Conservation (phyloP, 1,140 invertebrate genomes). For the Solenopsis fugax region DNA sequence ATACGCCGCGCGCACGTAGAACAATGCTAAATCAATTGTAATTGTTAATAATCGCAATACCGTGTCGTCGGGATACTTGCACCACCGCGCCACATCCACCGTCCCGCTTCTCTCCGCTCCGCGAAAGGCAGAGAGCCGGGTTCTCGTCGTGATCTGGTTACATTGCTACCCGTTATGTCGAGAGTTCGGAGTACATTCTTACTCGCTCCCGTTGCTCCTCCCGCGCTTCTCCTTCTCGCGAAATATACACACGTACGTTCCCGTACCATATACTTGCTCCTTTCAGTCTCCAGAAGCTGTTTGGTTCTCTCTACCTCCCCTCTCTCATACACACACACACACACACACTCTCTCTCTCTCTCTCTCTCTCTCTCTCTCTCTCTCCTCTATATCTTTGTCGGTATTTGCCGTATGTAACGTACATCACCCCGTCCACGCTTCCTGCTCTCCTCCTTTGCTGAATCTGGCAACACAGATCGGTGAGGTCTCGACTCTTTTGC, state of each 20-base stretch:
- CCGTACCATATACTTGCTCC: constrained; percentile 41
- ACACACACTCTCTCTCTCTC: neutral
- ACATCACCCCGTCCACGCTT: constrained; percentile 63
- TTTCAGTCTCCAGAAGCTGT: constrained; percentile 39
- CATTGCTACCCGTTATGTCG: constrained; percentile 83
- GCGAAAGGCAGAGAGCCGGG: constrained; percentile 53
- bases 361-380: constrained; percentile 20
- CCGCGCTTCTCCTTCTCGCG: constrained; percentile 31
- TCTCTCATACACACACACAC: neutral
- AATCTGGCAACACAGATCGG: constrained; percentile 51
- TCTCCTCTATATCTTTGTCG: constrained; percentile 27
- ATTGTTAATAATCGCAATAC: constrained; percentile 83
- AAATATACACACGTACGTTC: constrained; percentile 19
- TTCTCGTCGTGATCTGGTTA: constrained; percentile 82
- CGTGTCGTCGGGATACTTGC: constrained; percentile 65
- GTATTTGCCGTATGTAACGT: constrained; percentile 63
- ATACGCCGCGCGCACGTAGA: constrained; percentile 71
- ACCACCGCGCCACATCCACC: neutral
- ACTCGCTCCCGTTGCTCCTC: constrained; percentile 62
- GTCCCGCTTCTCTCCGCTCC: constrained; percentile 35
- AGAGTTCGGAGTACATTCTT: constrained; percentile 79
- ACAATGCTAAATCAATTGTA: constrained; percentile 82
- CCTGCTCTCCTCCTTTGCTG: constrained; percentile 38
- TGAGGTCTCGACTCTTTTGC: constrained; percentile 68
- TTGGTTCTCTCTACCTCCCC: constrained; percentile 38